Base-by-base conservation (phyloP, 2,888 invertebrate species). In the Chloroclysta siterata region DNA sequence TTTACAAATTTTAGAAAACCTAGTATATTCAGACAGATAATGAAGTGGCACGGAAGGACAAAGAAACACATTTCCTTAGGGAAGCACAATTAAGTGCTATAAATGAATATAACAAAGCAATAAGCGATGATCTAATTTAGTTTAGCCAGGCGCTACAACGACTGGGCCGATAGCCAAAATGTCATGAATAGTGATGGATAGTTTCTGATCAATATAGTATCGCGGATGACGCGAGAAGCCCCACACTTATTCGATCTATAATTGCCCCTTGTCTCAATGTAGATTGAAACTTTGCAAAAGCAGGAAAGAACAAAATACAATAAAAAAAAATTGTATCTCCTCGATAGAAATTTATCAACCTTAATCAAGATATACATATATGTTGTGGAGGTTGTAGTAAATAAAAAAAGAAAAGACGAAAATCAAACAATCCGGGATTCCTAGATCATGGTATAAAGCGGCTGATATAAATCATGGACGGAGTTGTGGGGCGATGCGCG, bases 401-500 rank as follows among this genome's bases (percentile, higher is more conserved):
- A n/a, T n/a, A n/a, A n/a, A n/a, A n/a, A n/a, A n/a, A 5, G 33
- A 33, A 5, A 33, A 33, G 33, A 33, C 0, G 28, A 7, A 7
- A 6, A 48, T 47, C 17, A n/a, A 47, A n/a, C 39, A 7, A 39
- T 42, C 48, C 14, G 17, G 22, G 22, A 46, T 58, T 51, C 39
- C 39, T 17, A 6, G 15, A 60, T 29, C 33, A 29, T 50, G 28
- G 36, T 36, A 39, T 52, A 36, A 54, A 48, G 17, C 39, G 22
- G 22, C 15, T 8, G 42, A 33, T 52, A 22, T 41, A 53, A 57
- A 63, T 55, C 48, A 53, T 42, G 15, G 54, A 36, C 10, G 29
- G 50, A 48, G 17, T 58, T 42, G 48, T 47, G 53, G 53, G 63
- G 53, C 51, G 66, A 68, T 64, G 67, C 65, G 69, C 66, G 64